Evolutionary conservation across 2,888 invertebrate genomes (phyloP).

Genomic region (Dolichopus griseipennis): DNA sequence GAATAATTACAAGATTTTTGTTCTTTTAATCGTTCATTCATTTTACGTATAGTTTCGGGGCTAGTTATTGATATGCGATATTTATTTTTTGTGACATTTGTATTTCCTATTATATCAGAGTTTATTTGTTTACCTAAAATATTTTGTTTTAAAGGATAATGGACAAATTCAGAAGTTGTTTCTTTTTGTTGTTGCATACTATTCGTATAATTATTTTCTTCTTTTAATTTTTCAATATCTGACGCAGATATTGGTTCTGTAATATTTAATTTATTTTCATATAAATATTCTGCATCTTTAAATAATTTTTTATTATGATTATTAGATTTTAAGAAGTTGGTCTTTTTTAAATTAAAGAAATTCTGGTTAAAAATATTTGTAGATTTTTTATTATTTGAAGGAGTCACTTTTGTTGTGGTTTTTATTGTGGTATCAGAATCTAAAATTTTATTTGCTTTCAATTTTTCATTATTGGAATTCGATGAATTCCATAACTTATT

Average conservation of each 20-base stretch:
- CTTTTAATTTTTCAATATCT: neutral
- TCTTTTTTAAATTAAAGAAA: slow-evolving; percentile 22
- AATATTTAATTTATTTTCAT: neutral
- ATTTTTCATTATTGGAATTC: neutral
- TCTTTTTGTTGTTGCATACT: neutral
- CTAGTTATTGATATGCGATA: neutral
- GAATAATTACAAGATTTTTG: neutral
- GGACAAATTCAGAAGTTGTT: neutral
- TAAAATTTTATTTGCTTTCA: neutral
- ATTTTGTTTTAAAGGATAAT: neutral
- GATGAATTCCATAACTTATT: neutral
- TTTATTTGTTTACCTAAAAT: neutral
- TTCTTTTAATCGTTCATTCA: neutral
- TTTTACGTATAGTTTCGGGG: neutral
- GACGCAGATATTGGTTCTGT: neutral
- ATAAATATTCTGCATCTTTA: neutral
- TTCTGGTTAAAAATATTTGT: slow-evolving; percentile 20
- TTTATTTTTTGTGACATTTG: neutral
- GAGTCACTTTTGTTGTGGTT: neutral
- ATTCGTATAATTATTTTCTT: neutral
- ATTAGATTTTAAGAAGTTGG: slow-evolving; percentile 13
- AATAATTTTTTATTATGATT: neutral
- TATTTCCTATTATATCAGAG: neutral
- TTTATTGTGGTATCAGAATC: neutral
- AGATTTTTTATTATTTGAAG: slow-evolving; percentile 7